Conservation (phyloP, 2,113 vertebrate genomes). For the Gopherus flavomarginatus region DNA sequence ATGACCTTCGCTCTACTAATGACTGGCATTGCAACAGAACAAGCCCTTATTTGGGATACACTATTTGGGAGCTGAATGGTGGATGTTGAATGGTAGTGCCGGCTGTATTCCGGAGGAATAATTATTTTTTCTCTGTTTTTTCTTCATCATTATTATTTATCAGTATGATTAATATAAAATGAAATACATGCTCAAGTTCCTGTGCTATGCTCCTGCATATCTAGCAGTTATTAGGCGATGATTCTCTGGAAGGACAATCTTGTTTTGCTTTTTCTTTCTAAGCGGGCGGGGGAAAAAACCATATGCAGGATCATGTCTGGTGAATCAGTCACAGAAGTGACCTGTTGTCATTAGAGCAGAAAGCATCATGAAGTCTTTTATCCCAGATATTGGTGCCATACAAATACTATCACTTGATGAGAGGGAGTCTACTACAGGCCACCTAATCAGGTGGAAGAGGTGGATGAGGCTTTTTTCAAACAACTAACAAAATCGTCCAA, state of each 20-base stretch:
- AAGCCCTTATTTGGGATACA: not conserved
- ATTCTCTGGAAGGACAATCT: not conserved
- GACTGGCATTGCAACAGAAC: constrained; percentile 29
- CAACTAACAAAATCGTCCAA: too few species aligned
- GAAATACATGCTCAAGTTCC: not conserved
- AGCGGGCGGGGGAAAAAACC: fast-evolving
- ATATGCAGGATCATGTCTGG: not conserved
- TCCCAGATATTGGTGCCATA: not conserved
- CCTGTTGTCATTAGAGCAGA: not conserved
- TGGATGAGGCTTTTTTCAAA: too few species aligned
- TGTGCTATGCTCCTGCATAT: not conserved
- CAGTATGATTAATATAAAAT: not conserved
- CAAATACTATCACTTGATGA: not conserved
- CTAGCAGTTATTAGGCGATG: not conserved
- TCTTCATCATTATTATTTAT: not conserved
- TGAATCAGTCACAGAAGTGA: constrained; percentile 22
- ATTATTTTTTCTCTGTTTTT: not conserved
- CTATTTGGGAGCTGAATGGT: not conserved
- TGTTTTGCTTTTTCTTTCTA: fast-evolving
- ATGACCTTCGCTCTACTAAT: constrained; percentile 20
- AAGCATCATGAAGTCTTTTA: not conserved
- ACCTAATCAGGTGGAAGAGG: too few species aligned
- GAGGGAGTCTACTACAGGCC: too few species aligned
- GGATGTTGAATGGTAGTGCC: not conserved
- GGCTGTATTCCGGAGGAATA: not conserved